Conservation (phyloP, 1,140 invertebrate species). For the Leptopilina clavipes region DNA sequence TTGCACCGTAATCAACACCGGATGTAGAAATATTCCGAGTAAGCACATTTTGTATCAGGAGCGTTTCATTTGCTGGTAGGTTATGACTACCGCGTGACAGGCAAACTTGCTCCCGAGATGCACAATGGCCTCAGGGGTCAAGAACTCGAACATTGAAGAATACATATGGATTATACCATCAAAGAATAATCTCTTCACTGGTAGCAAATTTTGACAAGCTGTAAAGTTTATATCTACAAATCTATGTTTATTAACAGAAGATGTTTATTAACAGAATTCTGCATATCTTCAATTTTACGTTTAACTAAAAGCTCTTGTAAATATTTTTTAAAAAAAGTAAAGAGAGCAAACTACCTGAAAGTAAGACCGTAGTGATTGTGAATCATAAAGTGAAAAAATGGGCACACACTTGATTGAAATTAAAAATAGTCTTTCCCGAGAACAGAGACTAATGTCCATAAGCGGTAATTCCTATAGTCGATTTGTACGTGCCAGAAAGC, state of each 20-base stretch:
- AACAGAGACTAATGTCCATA: conserved; percentile 15
- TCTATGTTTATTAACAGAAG: too few species aligned
- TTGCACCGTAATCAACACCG: conserved; percentile 55
- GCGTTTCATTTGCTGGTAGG: conserved; percentile 32
- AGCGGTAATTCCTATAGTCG: too few species aligned
- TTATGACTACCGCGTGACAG: conserved; percentile 31
- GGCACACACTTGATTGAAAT: background rate
- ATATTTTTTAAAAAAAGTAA: too few species aligned
- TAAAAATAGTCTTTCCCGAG: background rate
- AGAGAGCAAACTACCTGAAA: too few species aligned
- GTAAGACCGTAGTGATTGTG: too few species aligned
- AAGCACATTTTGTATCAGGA: conserved; percentile 52
- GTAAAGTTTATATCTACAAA: too few species aligned
- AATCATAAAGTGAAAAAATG: too few species aligned
- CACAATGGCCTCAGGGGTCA: conserved; percentile 51
- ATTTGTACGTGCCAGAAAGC: conserved; percentile 1
- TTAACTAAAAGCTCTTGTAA: too few species aligned
- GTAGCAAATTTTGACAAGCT: too few species aligned
- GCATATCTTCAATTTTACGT: too few species aligned
- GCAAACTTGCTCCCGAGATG: conserved; percentile 31
- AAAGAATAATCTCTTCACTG: background rate
- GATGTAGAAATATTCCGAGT: conserved; percentile 58
- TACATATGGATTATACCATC: background rate
- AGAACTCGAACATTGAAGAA: conserved; percentile 46
- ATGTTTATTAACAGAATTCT: too few species aligned